A percentile compares a stretch with the other conserved stretches of the same genome.
Conservation (phyloP, 92 coral and sea anemone genomes). For the Parazoanthus swiftii region DNA sequence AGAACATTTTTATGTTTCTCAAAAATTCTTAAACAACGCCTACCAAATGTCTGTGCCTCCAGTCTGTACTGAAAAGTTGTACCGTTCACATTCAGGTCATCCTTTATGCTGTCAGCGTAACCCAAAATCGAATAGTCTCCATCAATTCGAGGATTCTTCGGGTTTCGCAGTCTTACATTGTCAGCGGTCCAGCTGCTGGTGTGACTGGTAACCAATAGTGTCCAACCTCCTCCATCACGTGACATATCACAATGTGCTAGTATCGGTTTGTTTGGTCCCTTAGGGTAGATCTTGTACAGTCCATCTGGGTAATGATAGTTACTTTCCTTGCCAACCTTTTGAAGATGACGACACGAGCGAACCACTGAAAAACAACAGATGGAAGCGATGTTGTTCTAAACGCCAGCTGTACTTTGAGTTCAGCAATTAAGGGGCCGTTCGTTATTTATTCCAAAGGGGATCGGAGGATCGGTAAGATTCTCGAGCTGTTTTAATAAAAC, state of each 20-base stretch:
- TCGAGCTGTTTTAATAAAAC: too few species aligned
- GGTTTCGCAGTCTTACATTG: constrained; percentile 26
- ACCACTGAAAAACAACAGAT: background rate
- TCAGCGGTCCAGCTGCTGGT: constrained; percentile 40
- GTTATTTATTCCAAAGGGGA: too few species aligned
- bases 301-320: constrained; percentile 38
- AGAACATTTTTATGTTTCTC: too few species aligned
- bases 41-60: constrained; percentile 38
- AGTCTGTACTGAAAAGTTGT: constrained; percentile 41
- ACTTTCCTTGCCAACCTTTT: constrained; percentile 1
- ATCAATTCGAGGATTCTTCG: constrained; percentile 4
- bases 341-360: constrained; percentile 41
- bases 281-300: constrained; percentile 42
- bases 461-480: too few species aligned
- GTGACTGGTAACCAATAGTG: constrained; percentile 47
- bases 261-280: background rate
- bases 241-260: constrained; percentile 51
- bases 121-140: constrained; percentile 41
- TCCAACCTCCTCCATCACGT: constrained; percentile 59
- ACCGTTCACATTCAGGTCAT: constrained; percentile 25
- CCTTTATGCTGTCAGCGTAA: constrained; percentile 46
- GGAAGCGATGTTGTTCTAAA: background rate
- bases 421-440: background rate
- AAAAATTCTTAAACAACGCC: background rate
- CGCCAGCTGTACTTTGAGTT: background rate